phyloP scores from a whole-genome alignment of 2,797 vertebrate species.

The Liasis olivaceus region DNA sequence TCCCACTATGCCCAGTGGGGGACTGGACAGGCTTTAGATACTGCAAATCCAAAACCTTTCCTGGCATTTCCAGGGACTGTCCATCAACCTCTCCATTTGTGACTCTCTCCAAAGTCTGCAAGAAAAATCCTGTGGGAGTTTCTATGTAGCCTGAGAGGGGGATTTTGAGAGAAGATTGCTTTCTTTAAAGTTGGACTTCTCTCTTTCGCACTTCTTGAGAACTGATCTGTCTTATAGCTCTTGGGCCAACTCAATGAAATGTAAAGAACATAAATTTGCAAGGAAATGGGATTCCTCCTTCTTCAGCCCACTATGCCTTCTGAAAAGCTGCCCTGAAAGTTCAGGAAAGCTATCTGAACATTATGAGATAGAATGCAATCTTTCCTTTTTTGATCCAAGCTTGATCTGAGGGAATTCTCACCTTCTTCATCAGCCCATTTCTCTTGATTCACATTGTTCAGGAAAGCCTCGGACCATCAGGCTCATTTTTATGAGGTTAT shows the following conservation, averaged over 20 bases:
- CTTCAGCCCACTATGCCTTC: fast-evolving
- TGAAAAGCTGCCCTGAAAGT: neutral
- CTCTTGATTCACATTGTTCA: neutral
- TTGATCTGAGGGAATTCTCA: neutral
- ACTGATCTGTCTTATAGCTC: too few relatives aligned
- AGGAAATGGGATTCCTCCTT: neutral
- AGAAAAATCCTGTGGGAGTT: too few relatives aligned
- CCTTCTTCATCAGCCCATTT: neutral
- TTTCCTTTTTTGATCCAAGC: neutral
- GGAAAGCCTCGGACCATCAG: neutral
- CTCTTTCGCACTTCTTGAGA: too few relatives aligned
- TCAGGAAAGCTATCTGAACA: neutral
- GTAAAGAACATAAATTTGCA: too few relatives aligned
- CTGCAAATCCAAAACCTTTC: neutral
- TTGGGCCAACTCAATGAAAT: too few relatives aligned
- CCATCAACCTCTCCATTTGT: too few relatives aligned
- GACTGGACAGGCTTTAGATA: neutral
- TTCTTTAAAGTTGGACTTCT: too few relatives aligned
- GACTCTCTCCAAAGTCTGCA: too few relatives aligned
- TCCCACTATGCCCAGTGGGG: neutral
- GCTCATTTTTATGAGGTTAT: neutral
- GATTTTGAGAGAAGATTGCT: too few relatives aligned
- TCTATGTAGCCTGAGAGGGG: too few relatives aligned
- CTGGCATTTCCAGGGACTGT: too few relatives aligned
- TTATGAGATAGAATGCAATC: too few relatives aligned